Base-by-base conservation (phyloP, 1,140 invertebrate genomes). In the Scylla paramamosain region DNA sequence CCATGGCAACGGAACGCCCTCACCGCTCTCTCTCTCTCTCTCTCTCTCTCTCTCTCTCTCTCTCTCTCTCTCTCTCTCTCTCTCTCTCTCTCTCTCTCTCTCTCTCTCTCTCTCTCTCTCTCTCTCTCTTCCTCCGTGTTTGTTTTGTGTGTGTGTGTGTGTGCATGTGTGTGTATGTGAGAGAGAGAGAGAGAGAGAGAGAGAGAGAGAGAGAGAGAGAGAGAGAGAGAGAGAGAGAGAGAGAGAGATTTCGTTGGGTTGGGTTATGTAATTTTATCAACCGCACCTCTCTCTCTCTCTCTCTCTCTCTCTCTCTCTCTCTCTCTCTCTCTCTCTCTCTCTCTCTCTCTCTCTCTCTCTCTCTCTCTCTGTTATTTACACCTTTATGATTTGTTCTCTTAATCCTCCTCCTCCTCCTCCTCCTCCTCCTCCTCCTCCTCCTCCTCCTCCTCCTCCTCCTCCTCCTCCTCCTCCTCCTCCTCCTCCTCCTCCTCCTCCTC, bases 321-420 rank as follows among this genome's bases (percentile, higher is more conserved):
- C 67, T 77, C 67, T 77, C 67, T 77, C 67, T 77, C 67, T 77
- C 67, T 77, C 67, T 77, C 67, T 77, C 67, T 77, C 67, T 77
- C 67, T 77, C 67, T 77, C 67, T 77, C 67, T 77, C 52, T 59
- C 52, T 59, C 52, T 59, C 52, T 59, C 52, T 59, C 52, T 59
- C 52, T 59, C 52, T 59, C 52, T 20, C 20, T 59, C 20, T 4
- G 2, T 59, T 59, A 12, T 59, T 59, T 59, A 59, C 20, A 16
- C 20, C 20, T 20, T 59, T 20, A 16, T 59, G 20, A 59, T 59
- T 59, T 20, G 52, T 59, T 59, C 39, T 39, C 10, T 59, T 59
- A 59, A 59, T 59, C 52, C 52, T 59, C 20, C 52, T 59, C 52
- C 52, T 59, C 52, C 52, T 59, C 52, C 52, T 59, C 52, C 52